A percentile compares a stretch with the other conserved stretches of the same genome.
These are phyloP conservation scores for Tetramorium parvispinum DNA, from an alignment of 1,140 invertebrate genomes.

Conservation along the genomic window DNA sequence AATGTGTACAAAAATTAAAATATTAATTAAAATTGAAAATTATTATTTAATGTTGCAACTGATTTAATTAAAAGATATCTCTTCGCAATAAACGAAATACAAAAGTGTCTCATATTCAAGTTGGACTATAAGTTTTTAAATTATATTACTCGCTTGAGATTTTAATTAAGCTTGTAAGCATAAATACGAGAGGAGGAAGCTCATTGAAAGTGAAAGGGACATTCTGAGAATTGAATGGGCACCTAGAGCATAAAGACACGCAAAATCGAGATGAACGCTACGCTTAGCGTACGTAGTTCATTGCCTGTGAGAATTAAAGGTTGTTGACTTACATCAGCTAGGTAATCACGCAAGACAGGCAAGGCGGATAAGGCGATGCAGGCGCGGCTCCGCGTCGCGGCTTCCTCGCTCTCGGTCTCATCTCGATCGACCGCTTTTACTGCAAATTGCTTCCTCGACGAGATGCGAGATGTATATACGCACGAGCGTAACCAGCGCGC, in stretches of 20 bases:
- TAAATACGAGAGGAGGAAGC: neutral
- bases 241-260: neutral
- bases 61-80: neutral
- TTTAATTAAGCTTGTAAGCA: neutral
- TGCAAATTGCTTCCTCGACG: slow-evolving; percentile 54
- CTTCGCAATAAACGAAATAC: neutral
- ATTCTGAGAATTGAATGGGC: neutral
- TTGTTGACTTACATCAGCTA: slow-evolving; percentile 42
- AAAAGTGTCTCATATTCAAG: neutral
- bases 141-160: neutral
- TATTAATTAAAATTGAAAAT: neutral
- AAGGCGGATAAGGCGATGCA: neutral
- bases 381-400: neutral
- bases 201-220: neutral
- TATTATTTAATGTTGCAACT: neutral
- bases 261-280: neutral
- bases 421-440: slow-evolving; percentile 57
- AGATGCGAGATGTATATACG: neutral
- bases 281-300: neutral
- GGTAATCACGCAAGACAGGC: neutral
- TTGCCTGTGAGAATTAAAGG: slow-evolving; percentile 50
- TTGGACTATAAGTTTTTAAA: neutral
- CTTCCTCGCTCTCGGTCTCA: slow-evolving; percentile 48
- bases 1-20: neutral
- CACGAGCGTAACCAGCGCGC: slow-evolving; percentile 7